Evolutionary conservation across 2,113 vertebrate species (phyloP), one percentile per base, ranked within the genome.

Genomic region (Hippocampus guttulatus): DNA sequence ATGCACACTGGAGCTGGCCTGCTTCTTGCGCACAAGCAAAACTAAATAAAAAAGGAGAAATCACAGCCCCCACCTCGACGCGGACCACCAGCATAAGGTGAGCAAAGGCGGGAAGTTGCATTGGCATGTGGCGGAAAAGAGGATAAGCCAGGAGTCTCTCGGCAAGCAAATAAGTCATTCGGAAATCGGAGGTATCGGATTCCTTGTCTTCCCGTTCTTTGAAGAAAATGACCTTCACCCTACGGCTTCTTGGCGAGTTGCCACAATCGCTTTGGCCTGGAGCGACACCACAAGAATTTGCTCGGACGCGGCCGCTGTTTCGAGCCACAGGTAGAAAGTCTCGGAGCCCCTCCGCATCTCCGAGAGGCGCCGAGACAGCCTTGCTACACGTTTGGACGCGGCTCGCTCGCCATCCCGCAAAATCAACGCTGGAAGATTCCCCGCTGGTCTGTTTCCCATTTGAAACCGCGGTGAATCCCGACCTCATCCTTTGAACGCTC

Each of bases 401-500:
- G 76, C 71, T 71, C 62, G 76, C 71, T 71, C 62, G 74, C 80
- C 51, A 77, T 89, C 83, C 80, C 78, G 81, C 72, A 85, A 87
- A 88, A 90, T 89, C 83, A 80, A 73, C 71, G 67, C 83, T 81
- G 80, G 80, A 87, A 85, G 78, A 87, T 38, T 69, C 69, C 83
- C 47, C 27, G 57, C 75, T 78, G 65, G 89, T 89, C 90, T 90
- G 89, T 84, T 90, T 89, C 83, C 83, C 71, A 88, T 91, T 90
- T 90, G 69, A 81, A 84, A 88, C 82, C 85, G 90, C 86, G 88
- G 88, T 84, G 81, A 88, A 88, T 89, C 85, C 85, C 81, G 85
- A 86, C 87, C 87, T 86, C 84, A 82, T 88, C 82, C 78, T 81
- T 82, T 72, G 15, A 72, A 73, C 87, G 16, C 76, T 74, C 71